Base-by-base conservation (phyloP, 2,797 vertebrate genomes). In the Enteromius afrohamiltoni region DNA sequence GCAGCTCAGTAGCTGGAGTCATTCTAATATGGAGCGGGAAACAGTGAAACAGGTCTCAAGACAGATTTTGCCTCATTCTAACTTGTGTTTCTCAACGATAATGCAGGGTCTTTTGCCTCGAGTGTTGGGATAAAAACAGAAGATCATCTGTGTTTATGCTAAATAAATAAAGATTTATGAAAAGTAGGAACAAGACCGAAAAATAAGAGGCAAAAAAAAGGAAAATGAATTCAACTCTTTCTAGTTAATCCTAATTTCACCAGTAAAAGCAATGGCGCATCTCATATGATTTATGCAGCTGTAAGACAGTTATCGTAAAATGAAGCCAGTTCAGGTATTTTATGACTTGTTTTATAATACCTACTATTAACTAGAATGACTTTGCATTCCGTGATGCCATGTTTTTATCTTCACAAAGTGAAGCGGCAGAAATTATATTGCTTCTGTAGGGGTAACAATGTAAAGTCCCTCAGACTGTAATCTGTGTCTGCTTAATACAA, bases 291-390 rank as follows among this genome's bases (percentile, higher is more conserved):
- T 42, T 60, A 60, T 42, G 4, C n/a, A 42, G 7, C n/a, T 79
- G 29, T 29, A 26, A 60, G 17, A 26, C 78, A 26, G 7, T 68
- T 8, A 62, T 77, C 10, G 21, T 60, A 86, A 89, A 84, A 67
- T 0, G 26, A 83, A 91, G 86, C 87, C 87, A 53, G 40, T 86
- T 84, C 86, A 29, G 34, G 85, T 80, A 42, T 76, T 60, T 76
- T 76, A 42, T 40, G 21, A 40, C 40, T 26, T 58, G 3, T 74
- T 53, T 74, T 55, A 53, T 31, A 75, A 37, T 55, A 40, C 11
- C 31, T 37, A 6, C 21, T 58, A 40, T 40, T 34, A 21, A 55
- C 19, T 37, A 8, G 49, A 55, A 55, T 75, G 31, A 29, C 68
- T 71, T 26, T 75, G 8, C 79, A 80, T 68, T 51, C 29, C 9